Conservation (phyloP, 2,888 invertebrate species). For the Oxycera nigricornis region DNA sequence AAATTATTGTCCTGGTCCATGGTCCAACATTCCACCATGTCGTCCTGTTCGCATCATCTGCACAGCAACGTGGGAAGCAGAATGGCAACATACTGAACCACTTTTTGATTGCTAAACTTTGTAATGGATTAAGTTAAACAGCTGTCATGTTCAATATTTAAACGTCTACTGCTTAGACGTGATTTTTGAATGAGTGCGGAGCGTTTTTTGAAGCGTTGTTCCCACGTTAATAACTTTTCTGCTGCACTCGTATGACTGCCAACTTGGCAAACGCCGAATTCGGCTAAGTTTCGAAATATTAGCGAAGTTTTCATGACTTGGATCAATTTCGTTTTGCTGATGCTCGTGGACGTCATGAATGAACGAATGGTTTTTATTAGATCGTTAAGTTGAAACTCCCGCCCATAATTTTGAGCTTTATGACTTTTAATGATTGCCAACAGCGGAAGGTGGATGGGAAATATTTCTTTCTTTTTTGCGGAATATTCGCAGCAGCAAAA, state of each 20-base stretch:
- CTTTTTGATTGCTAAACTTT: constrained; percentile 45
- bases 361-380: constrained; percentile 23
- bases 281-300: constrained; percentile 12
- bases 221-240: neutral
- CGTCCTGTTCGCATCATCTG: neutral
- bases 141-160: constrained; percentile 41
- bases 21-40: neutral
- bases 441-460: too few relatives aligned
- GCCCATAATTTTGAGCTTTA: constrained; percentile 3
- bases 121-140: constrained; percentile 43
- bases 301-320: constrained; percentile 17
- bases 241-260: neutral
- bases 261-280: constrained; percentile 9
- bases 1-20: neutral
- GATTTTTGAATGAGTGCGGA: constrained; percentile 3
- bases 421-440: neutral
- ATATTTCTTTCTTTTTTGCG: too few relatives aligned
- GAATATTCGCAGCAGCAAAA: too few relatives aligned
- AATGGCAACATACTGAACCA: constrained; percentile 38
- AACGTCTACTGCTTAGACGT: constrained; percentile 38
- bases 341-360: constrained; percentile 18
- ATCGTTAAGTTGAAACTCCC: constrained; percentile 6
- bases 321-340: constrained; percentile 11
- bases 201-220: neutral
- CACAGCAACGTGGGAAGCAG: neutral